A percentile compares a stretch with the other conserved stretches of the same genome.
Conservation (phyloP, 2,888 invertebrate genomes). For the Tetheella fluctuosa region DNA sequence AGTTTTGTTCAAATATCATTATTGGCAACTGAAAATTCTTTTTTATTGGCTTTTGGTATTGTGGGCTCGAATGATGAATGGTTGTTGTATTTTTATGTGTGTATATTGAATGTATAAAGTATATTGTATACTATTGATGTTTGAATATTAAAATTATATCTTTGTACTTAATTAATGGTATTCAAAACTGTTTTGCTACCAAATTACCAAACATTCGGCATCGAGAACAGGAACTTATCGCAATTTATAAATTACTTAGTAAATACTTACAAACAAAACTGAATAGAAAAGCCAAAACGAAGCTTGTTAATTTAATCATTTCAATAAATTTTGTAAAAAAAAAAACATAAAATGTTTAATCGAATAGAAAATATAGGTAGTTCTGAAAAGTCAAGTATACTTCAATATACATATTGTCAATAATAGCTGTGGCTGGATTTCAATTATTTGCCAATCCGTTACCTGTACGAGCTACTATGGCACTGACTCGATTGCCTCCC, state of each 20-base stretch:
- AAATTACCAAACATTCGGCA: neutral
- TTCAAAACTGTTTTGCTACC: neutral
- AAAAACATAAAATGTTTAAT: neutral
- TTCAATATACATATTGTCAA: constrained; percentile 47
- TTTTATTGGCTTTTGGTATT: neutral
- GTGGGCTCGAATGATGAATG: constrained; percentile 27
- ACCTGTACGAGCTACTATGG: constrained; percentile 48
- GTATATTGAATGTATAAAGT: constrained; percentile 23
- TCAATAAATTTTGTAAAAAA: neutral
- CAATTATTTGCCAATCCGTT: constrained; percentile 75
- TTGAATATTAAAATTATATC: constrained; percentile 5
- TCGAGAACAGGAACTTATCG: too few relatives aligned
- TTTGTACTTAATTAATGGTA: neutral
- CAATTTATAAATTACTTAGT: too few relatives aligned
- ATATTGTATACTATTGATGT: constrained; percentile 1
- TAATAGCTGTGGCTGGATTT: constrained; percentile 59
- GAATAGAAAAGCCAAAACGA: neutral
- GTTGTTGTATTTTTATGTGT: constrained; percentile 10
- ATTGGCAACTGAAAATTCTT: constrained; percentile 44
- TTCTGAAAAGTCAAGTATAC: constrained; percentile 38
- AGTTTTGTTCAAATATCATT: constrained; percentile 44
- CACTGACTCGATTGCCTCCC: constrained; percentile 65
- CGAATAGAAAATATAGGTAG: neutral
- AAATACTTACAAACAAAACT: neutral
- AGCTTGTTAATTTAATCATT: neutral